These are phyloP conservation scores for Megathymus violae DNA, from an alignment of 1,140 invertebrate genomes.

Conservation along the genomic window DNA sequence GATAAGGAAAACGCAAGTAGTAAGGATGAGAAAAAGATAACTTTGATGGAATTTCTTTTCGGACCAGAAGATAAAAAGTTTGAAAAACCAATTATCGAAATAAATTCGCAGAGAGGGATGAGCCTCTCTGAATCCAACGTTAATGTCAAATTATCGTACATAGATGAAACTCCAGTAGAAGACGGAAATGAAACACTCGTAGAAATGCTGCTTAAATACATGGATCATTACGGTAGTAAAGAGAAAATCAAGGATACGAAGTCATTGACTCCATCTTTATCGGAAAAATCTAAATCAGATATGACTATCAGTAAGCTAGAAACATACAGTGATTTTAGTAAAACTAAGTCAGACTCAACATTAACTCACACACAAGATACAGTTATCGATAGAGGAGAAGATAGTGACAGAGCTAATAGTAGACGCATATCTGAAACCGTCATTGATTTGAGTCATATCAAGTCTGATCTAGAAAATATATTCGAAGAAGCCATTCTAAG, in stretches of 20 bases:
- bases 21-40: constrained; percentile 73
- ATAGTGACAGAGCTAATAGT: constrained; percentile 50
- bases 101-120: constrained; percentile 56
- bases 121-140: constrained; percentile 72
- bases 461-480: constrained; percentile 73
- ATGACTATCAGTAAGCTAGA: constrained; percentile 79
- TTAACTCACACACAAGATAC: constrained; percentile 77
- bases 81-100: constrained; percentile 68
- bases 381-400: constrained; percentile 67
- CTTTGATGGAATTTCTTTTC: constrained; percentile 78
- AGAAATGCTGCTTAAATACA: constrained; percentile 78
- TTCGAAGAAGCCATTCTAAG: constrained; percentile 64
- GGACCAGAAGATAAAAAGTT: constrained; percentile 66
- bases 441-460: constrained; percentile 67
- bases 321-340: constrained; percentile 76
- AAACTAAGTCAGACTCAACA: constrained; percentile 75
- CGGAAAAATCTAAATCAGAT: constrained; percentile 79
- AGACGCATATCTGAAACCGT: constrained; percentile 73
- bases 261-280: constrained; percentile 67
- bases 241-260: constrained; percentile 56
- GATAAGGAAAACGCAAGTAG: constrained; percentile 64
- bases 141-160: constrained; percentile 74
- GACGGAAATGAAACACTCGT: constrained; percentile 74
- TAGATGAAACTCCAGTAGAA: constrained; percentile 78
- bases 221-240: constrained; percentile 72